These are phyloP conservation scores for Morpho achilles DNA, from an alignment of 2,888 invertebrate genomes.

Conservation along the genomic window DNA sequence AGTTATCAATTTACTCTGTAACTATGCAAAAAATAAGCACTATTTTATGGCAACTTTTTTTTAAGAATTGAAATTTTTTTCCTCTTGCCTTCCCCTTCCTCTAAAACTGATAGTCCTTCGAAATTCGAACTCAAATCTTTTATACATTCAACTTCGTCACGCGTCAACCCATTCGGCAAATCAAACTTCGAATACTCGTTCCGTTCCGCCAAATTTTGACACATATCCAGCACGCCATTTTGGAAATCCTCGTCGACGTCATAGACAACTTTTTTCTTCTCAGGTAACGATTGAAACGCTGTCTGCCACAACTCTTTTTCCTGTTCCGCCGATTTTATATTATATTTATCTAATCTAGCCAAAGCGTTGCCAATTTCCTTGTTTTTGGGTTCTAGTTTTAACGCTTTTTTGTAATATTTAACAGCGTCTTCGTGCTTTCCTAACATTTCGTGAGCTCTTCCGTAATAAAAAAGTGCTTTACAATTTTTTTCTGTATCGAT, in stretches of 20 bases:
- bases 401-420: conserved; percentile 55
- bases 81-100: conserved; percentile 44
- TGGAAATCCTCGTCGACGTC: conserved; percentile 57
- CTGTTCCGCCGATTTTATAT: conserved; percentile 35
- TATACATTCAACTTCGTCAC: conserved; percentile 51
- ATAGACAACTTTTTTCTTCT: conserved; percentile 36
- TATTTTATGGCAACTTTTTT: conserved; percentile 25
- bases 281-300: conserved; percentile 41
- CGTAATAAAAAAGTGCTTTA: conserved; percentile 61
- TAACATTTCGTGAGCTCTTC: conserved; percentile 49
- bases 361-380: conserved; percentile 57
- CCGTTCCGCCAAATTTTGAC: conserved; percentile 51
- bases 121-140: conserved; percentile 47
- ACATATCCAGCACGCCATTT: conserved; percentile 52
- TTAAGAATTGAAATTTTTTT: conserved; percentile 52
- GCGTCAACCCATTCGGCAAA: conserved; percentile 48
- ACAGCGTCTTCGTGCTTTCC: conserved; percentile 51
- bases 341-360: conserved; percentile 44
- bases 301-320: conserved; percentile 61
- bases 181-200: conserved; percentile 52
- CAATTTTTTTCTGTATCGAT: conserved; percentile 54
- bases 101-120: conserved; percentile 41
- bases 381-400: conserved; percentile 65
- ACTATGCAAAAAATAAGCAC: too few relatives aligned
- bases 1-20: too few relatives aligned